phyloP scores from a whole-genome alignment of 2,888 invertebrate species.

The Drosophila stalkeri region DNA sequence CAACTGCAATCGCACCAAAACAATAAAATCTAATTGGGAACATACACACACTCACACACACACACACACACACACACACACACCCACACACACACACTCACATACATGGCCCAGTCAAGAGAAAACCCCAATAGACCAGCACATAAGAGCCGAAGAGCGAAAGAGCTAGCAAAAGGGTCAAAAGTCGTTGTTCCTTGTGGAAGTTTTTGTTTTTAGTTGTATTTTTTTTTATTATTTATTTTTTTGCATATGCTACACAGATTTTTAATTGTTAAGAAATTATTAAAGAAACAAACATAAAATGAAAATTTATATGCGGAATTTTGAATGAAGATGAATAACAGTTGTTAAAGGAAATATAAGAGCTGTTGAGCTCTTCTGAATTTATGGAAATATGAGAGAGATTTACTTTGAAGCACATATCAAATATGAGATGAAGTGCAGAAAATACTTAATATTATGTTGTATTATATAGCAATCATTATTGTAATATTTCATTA shows the following conservation, averaged over 20 bases:
- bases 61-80: slow-evolving; percentile 23
- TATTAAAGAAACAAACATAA: not conserved
- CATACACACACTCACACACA: slow-evolving; percentile 53
- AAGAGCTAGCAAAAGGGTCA: slow-evolving; percentile 17
- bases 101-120: slow-evolving; percentile 21
- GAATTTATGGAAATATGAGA: not conserved
- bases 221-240: not conserved
- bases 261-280: slow-evolving; percentile 2
- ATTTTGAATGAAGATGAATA: not conserved
- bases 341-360: too few relatives aligned
- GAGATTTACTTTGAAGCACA: not conserved
- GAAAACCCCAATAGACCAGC: slow-evolving; percentile 33
- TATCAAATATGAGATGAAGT: too few relatives aligned
- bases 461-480: too few relatives aligned
- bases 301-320: not conserved
- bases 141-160: slow-evolving; percentile 13
- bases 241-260: slow-evolving; percentile 7
- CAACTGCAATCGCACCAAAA: slow-evolving; percentile 73
- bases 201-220: slow-evolving; percentile 2
- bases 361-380: not conserved
- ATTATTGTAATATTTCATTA: too few relatives aligned
- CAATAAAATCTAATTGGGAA: slow-evolving; percentile 83
- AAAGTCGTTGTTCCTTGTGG: slow-evolving; percentile 28
- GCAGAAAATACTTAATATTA: too few relatives aligned
- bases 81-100: too few relatives aligned